Percentiles rank a stretch among this genome's conserved stretches.
Evolutionary conservation across 1,140 invertebrate genomes (phyloP).

Genomic region (Bombus pascuorum): DNA sequence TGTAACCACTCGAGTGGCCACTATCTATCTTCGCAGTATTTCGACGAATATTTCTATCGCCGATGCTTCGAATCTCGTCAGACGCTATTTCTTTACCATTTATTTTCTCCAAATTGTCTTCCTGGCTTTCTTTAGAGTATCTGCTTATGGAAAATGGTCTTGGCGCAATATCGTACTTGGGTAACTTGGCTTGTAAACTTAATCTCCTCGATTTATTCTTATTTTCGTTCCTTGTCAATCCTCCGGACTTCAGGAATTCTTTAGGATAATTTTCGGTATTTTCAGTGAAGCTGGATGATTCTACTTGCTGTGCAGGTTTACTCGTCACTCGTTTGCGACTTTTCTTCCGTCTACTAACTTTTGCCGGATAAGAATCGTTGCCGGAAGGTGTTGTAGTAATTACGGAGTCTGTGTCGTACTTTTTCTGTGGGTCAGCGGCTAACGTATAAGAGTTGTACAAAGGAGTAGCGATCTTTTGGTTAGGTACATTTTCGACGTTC

Average conservation of each 20-base stretch:
- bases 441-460: too few species aligned
- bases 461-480: too few species aligned
- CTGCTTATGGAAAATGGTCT: conserved; percentile 32
- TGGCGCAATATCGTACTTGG: conserved; percentile 42
- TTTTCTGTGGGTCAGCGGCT: too few species aligned
- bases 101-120: not conserved
- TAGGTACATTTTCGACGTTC: not conserved
- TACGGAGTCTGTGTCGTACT: too few species aligned
- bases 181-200: conserved; percentile 26
- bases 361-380: not conserved
- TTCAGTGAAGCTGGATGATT: not conserved
- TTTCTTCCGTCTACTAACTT: not conserved
- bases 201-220: not conserved
- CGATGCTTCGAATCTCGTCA: not conserved
- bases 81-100: too few species aligned
- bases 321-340: not conserved
- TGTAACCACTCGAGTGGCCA: not conserved
- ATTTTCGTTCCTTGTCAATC: not conserved
- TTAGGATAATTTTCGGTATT: not conserved
- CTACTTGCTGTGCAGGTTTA: not conserved
- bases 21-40: not conserved
- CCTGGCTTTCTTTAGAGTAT: not conserved
- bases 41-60: not conserved
- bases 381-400: not conserved
- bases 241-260: not conserved